Percentiles rank a stretch among this genome's conserved stretches.
phyloP scores from a whole-genome alignment of 2,888 invertebrate species.

The Spialia ferax region DNA sequence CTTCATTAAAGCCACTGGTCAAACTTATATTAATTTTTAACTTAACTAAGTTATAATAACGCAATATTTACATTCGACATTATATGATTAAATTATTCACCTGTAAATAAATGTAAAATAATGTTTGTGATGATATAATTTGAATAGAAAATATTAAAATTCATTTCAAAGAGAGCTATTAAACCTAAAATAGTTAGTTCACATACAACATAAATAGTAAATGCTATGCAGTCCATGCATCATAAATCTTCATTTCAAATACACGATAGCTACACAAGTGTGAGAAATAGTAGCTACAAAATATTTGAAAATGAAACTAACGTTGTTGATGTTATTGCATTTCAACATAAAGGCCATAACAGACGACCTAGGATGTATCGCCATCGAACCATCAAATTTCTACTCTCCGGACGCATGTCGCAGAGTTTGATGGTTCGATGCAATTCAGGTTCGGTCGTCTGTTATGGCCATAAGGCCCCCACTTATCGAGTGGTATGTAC shows the following conservation, averaged over 20 bases:
- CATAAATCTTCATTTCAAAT: not conserved
- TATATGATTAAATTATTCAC: not conserved
- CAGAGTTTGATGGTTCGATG: no score
- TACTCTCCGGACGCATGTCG: no score
- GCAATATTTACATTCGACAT: slow-evolving; percentile 13
- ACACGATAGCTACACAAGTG: not conserved
- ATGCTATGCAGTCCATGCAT: slow-evolving; percentile 55
- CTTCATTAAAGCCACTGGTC: not conserved
- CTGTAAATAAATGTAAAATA: slow-evolving; percentile 6
- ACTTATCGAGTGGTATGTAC: no score
- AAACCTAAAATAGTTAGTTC: slow-evolving; percentile 18
- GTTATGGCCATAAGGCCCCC: no score
- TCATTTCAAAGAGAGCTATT: slow-evolving; percentile 43
- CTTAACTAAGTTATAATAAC: slow-evolving; percentile 6
- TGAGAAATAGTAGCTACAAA: not conserved
- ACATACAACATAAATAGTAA: slow-evolving; percentile 51
- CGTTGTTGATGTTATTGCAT: slow-evolving; percentile 13
- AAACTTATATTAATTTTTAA: not conserved
- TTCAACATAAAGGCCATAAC: no score
- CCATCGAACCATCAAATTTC: no score
- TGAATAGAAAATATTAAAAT: slow-evolving; percentile 1
- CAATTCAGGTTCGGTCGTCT: no score
- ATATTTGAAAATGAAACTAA: slow-evolving; percentile 1
- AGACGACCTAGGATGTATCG: no score
- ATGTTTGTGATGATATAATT: slow-evolving; percentile 28